Percentiles rank a stretch among this genome's conserved stretches.
Evolutionary conservation across 2,113 vertebrate species (phyloP).

Genomic region (Nymphicus hollandicus): DNA sequence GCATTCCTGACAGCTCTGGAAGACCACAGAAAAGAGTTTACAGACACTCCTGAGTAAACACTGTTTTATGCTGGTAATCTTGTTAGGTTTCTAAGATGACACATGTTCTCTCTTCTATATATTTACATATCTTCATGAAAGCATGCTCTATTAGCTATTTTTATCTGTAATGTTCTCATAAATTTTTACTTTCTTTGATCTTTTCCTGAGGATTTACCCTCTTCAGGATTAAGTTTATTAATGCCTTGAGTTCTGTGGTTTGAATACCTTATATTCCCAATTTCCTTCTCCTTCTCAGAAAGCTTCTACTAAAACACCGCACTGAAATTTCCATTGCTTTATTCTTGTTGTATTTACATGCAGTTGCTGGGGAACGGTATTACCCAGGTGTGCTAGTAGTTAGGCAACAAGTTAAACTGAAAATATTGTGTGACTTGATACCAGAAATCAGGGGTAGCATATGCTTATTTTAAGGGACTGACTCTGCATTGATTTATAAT

Average conservation of each 20-base stretch:
- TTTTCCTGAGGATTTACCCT: conserved; percentile 7
- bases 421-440: conserved; percentile 48
- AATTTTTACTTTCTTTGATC: conserved; percentile 52
- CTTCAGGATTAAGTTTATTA: conserved; percentile 14
- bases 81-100: neutral
- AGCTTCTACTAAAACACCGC: neutral
- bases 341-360: conserved; percentile 51
- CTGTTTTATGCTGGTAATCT: neutral
- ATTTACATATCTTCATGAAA: neutral
- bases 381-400: conserved; percentile 66
- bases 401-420: conserved; percentile 64
- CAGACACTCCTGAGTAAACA: neutral
- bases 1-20: neutral
- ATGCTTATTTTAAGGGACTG: neutral
- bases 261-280: conserved; percentile 41
- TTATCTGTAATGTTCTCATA: conserved; percentile 1
- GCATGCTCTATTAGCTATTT: neutral
- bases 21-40: neutral
- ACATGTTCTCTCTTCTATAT: neutral
- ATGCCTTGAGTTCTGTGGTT: conserved; percentile 20
- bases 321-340: conserved; percentile 64
- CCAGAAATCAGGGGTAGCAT: conserved; percentile 12
- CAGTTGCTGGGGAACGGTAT: conserved; percentile 59
- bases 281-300: conserved; percentile 40
- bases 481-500: conserved; percentile 21